A percentile compares a stretch with the other conserved stretches of the same genome.
phyloP scores from a whole-genome alignment of 2,113 vertebrate genomes.

The Hippoglossus stenolepis region DNA sequence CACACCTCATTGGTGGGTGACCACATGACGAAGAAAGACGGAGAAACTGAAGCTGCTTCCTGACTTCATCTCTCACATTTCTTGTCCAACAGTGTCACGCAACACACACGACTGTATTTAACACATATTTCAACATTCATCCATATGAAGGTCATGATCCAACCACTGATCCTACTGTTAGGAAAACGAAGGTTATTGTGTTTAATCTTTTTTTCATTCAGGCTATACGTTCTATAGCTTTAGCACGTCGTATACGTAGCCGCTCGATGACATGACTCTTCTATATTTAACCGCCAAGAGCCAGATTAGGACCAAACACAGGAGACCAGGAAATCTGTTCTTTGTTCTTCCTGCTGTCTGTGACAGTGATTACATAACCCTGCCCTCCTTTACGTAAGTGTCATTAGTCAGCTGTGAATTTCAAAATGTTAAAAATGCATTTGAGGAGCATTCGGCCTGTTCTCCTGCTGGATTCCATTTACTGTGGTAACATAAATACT shows the following conservation, averaged over 20 bases:
- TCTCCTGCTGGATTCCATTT: constrained; percentile 39
- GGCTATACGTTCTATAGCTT: background rate
- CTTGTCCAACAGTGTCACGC: background rate
- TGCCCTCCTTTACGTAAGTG: constrained; percentile 65
- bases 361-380: constrained; percentile 72
- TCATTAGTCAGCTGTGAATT: constrained; percentile 68
- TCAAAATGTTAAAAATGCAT: constrained; percentile 59
- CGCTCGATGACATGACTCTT: constrained; percentile 30
- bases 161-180: background rate
- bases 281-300: constrained; percentile 56
- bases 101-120: background rate
- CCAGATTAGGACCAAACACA: constrained; percentile 61
- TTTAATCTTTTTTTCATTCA: background rate
- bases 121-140: background rate
- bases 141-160: background rate
- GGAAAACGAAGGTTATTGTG: background rate
- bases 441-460: constrained; percentile 1
- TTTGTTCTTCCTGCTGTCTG: constrained; percentile 74
- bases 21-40: background rate
- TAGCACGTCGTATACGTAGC: constrained; percentile 20
- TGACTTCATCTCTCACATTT: background rate
- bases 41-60: background rate
- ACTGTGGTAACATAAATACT: constrained; percentile 28
- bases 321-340: constrained; percentile 75
- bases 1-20: background rate